Evolutionary conservation across 2,888 invertebrate genomes (phyloP).

Genomic region (Nysson spinosus): DNA sequence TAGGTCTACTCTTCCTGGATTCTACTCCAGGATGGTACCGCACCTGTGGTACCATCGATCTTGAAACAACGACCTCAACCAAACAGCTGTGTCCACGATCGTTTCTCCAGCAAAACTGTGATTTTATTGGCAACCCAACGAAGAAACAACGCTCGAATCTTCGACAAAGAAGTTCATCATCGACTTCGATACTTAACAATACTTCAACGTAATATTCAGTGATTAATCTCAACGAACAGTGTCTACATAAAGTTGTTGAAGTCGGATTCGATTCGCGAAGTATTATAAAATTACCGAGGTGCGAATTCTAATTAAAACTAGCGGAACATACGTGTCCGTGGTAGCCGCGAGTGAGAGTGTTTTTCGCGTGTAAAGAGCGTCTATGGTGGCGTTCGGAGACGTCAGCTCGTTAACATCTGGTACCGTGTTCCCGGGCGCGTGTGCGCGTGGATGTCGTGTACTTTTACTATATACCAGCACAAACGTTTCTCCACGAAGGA

Average conservation of each 20-base stretch:
- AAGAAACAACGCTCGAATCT: too few relatives aligned
- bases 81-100: too few relatives aligned
- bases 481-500: neutral
- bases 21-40: slow-evolving; percentile 15
- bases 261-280: too few relatives aligned
- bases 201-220: too few relatives aligned
- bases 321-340: slow-evolving; percentile 43
- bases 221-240: too few relatives aligned
- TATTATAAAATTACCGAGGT: neutral
- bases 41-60: neutral
- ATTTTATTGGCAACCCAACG: too few relatives aligned
- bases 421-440: slow-evolving; percentile 37
- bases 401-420: slow-evolving; percentile 41
- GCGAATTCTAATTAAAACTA: slow-evolving; percentile 1
- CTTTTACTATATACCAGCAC: slow-evolving; percentile 6
- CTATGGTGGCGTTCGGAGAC: slow-evolving; percentile 16
- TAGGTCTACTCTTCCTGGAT: slow-evolving; percentile 7
- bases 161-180: too few relatives aligned
- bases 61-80: too few relatives aligned
- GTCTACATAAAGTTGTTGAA: too few relatives aligned
- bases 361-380: slow-evolving; percentile 32
- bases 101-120: too few relatives aligned
- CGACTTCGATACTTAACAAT: too few relatives aligned
- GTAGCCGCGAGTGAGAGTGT: slow-evolving; percentile 49
- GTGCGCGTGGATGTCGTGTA: slow-evolving; percentile 29